phyloP scores from a whole-genome alignment of 2,797 vertebrate genomes.

The Dendrocincla fuliginosa region DNA sequence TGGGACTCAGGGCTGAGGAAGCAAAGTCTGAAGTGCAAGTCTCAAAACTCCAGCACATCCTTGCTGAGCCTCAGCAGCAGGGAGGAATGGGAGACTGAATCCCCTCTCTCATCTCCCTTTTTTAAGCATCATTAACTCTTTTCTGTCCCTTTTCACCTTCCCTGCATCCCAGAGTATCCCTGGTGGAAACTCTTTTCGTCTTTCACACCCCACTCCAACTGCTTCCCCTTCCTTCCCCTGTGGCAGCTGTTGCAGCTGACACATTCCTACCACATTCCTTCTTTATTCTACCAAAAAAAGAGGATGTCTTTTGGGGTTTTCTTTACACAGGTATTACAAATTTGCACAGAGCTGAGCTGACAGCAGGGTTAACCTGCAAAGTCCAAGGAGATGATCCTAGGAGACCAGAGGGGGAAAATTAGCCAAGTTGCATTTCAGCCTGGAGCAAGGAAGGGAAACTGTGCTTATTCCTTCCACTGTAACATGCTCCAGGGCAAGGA shows the following conservation, averaged over 20 bases:
- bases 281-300: not conserved
- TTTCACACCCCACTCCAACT: not conserved
- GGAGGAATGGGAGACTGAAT: not conserved
- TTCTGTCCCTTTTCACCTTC: not conserved
- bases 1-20: not conserved
- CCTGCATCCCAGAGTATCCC: not conserved
- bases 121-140: not conserved
- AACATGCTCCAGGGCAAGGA: not conserved
- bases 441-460: not conserved
- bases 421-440: not conserved
- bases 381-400: not conserved
- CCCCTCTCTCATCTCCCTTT: not conserved
- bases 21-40: not conserved
- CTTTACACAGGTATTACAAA: not conserved
- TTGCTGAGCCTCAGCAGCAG: not conserved
- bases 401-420: not conserved
- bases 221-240: not conserved
- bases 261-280: not conserved
- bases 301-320: fast-evolving
- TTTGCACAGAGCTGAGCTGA: not conserved
- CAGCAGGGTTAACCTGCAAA: not conserved
- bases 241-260: not conserved
- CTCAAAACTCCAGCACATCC: fast-evolving
- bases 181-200: not conserved
- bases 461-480: not conserved